Conservation (phyloP, 2,113 vertebrate genomes). For the Oncorhynchus gorbuscha region DNA sequence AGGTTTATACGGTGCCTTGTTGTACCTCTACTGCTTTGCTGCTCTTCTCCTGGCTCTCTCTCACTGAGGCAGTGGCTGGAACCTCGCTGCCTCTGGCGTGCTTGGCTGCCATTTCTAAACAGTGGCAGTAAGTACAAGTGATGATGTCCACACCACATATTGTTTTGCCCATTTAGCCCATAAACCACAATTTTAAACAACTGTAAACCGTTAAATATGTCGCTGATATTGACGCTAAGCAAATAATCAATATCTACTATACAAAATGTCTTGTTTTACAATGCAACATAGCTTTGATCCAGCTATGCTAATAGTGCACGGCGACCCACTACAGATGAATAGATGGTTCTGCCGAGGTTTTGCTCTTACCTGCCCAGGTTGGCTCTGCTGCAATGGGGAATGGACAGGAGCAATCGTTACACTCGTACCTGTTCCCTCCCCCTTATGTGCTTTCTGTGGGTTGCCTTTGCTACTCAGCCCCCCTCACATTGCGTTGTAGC, state of each 20-base stretch:
- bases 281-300: background rate
- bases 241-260: background rate
- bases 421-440: background rate
- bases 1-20: conserved; percentile 45
- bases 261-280: background rate
- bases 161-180: too few species aligned
- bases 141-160: too few species aligned
- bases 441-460: background rate
- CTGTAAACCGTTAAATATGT: too few species aligned
- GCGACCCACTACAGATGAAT: background rate
- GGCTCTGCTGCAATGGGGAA: background rate
- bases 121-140: too few species aligned
- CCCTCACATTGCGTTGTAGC: background rate
- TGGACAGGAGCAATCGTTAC: background rate
- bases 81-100: conserved; percentile 30
- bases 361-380: conserved; percentile 5
- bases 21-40: conserved; percentile 38
- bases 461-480: conserved; percentile 8
- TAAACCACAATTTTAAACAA: too few species aligned
- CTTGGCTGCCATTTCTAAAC: background rate
- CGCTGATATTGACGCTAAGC: too few species aligned
- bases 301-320: background rate
- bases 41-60: conserved; percentile 13
- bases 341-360: background rate
- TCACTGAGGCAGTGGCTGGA: conserved; percentile 39